Base-by-base conservation (phyloP, 2,888 invertebrate genomes). In the Junonia oenone region DNA sequence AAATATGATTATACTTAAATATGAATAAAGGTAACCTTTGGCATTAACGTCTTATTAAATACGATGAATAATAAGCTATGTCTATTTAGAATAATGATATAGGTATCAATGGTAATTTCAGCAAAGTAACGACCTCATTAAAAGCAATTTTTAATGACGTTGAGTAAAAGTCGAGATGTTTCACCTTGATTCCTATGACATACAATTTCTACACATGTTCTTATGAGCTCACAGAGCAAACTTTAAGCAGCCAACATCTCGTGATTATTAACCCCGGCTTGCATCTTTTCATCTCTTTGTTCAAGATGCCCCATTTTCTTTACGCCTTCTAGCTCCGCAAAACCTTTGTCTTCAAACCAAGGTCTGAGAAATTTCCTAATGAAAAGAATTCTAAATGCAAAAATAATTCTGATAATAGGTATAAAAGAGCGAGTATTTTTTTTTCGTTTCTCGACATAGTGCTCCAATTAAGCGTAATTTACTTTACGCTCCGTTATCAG, bases 281-380 rank as follows among this genome's bases (percentile, higher is more conserved):
- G 38, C 19, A 40, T 38, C 17, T 38, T 38, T 38, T 38, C 38
- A 38, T 40, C 19, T 40, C 38, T 40, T 38, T 40, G 17, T 40
- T 19, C 38, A n/a, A n/a, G 38, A 40, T n/a, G 19, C 17, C 17
- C 38, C 17, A 40, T 40, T 40, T 40, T 17, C 38, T 40, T n/a
- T 11, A 19, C 38, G 17, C 17, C 38, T 38, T 38, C 17, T 17
- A 17, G 38, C 4, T 15, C 15, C 17, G 38, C 17, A 17, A 17
- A 38, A 38, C 38, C 38, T 38, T 40, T 40, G 38, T 40, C 19
- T 40, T 19, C 19, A 11, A 11, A 19, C 0, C 38, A 40, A 40
- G 38, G 17, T 11, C 19, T 19, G 17, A 40, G 19, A 19, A 35
- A 35, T 35, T 11, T n/a, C 3, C 11, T 9, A n/a, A 40, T 40